phyloP scores from a whole-genome alignment of 2,113 vertebrate genomes.

The Scalopus aquaticus region DNA sequence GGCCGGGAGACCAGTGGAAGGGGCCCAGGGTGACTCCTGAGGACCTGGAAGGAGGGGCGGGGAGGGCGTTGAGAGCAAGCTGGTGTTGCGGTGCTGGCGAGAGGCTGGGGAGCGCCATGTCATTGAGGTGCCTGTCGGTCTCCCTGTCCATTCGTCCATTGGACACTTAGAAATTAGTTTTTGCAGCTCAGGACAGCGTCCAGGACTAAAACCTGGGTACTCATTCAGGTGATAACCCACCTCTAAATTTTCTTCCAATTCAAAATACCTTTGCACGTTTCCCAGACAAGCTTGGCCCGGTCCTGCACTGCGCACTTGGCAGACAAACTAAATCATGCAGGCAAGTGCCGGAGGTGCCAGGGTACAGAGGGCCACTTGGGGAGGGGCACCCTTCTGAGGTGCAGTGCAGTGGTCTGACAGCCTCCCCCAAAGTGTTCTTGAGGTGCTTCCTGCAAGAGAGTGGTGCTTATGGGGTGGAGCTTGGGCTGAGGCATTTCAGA shows the following conservation, averaged over 20 bases:
- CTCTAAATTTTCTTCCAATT: neutral
- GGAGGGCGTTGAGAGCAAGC: neutral
- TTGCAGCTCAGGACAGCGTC: neutral
- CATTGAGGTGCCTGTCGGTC: neutral
- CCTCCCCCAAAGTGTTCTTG: neutral
- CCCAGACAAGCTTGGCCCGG: neutral
- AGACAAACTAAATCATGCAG: neutral
- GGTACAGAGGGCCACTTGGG: neutral
- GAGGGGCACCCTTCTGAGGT: neutral
- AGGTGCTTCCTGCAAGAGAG: neutral
- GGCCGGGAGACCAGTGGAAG: neutral
- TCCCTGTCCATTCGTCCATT: neutral
- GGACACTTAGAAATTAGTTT: neutral
- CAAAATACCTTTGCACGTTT: neutral
- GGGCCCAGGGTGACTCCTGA: neutral
- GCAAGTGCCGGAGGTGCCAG: neutral
- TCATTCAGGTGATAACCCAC: neutral
- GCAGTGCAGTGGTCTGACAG: neutral
- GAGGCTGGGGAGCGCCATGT: rapidly evolving
- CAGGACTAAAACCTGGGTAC: neutral
- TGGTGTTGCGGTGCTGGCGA: rapidly evolving
- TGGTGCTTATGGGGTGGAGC: neutral
- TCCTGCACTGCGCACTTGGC: neutral
- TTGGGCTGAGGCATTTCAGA: neutral
- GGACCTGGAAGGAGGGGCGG: too few relatives aligned